phyloP scores from a whole-genome alignment of 1,140 invertebrate species.

The Leptinotarsa defecta region DNA sequence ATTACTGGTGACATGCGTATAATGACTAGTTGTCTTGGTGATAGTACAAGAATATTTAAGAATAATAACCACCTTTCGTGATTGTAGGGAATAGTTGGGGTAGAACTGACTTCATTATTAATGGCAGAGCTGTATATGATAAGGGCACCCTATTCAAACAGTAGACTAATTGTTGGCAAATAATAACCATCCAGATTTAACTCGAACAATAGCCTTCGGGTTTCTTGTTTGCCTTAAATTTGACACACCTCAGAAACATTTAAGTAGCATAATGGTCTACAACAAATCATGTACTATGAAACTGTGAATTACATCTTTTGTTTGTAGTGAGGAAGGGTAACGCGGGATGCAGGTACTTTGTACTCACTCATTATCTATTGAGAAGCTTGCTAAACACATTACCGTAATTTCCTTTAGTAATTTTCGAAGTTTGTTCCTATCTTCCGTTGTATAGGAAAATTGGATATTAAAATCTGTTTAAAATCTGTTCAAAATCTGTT shows the following conservation, averaged over 20 bases:
- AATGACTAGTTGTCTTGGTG: too few relatives aligned
- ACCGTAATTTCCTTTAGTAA: not conserved
- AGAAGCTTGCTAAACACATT: not conserved
- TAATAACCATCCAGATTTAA: slow-evolving; percentile 8
- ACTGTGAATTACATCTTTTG: slow-evolving; percentile 3
- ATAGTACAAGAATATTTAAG: too few relatives aligned
- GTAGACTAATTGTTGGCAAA: slow-evolving; percentile 6
- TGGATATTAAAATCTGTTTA: too few relatives aligned
- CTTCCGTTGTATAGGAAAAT: too few relatives aligned
- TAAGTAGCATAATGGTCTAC: not conserved
- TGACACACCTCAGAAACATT: slow-evolving; percentile 8
- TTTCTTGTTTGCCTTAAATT: slow-evolving; percentile 8
- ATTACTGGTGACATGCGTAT: too few relatives aligned
- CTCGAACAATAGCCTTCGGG: slow-evolving; percentile 5
- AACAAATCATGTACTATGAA: not conserved
- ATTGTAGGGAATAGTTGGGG: not conserved
- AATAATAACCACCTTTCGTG: too few relatives aligned
- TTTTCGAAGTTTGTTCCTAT: not conserved
- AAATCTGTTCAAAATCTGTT: too few relatives aligned
- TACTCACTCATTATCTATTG: not conserved
- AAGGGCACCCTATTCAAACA: slow-evolving; percentile 8
- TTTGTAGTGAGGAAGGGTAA: not conserved
- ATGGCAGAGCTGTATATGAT: not conserved
- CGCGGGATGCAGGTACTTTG: not conserved
- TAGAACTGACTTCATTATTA: not conserved